phyloP scores from a whole-genome alignment of 2,797 vertebrate genomes.

The Nannoperca australis region DNA sequence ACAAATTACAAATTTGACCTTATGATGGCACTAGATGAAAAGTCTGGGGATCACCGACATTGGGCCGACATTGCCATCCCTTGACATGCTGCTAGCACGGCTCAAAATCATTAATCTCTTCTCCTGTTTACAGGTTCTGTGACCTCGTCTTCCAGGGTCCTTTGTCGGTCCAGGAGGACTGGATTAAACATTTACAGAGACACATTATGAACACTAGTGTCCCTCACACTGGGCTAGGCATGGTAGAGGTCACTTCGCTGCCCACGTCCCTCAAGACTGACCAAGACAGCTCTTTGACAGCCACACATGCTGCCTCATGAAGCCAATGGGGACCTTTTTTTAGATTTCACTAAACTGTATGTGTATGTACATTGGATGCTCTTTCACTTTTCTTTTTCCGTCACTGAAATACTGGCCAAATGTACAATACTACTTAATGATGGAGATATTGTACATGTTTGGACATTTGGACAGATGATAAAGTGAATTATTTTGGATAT shows the following conservation, averaged over 20 bases:
- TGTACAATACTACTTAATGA: slow-evolving; percentile 64
- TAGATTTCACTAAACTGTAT: slow-evolving; percentile 81
- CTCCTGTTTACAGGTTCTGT: slow-evolving; percentile 90
- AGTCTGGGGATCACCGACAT: not conserved
- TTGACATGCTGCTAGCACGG: not conserved
- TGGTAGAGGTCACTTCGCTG: slow-evolving; percentile 94
- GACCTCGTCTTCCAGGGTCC: slow-evolving; percentile 99
- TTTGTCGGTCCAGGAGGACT: slow-evolving; percentile 99
- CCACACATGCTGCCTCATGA: slow-evolving; percentile 93
- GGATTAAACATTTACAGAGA: slow-evolving; percentile 99
- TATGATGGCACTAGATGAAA: not conserved
- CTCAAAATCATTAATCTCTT: not conserved
- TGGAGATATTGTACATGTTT: slow-evolving; percentile 62
- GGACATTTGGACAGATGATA: slow-evolving; percentile 62
- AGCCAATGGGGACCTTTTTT: slow-evolving; percentile 77
- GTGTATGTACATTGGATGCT: slow-evolving; percentile 83
- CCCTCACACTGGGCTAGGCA: slow-evolving; percentile 96
- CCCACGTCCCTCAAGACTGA: slow-evolving; percentile 81
- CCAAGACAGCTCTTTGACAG: slow-evolving; percentile 83
- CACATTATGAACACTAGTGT: slow-evolving; percentile 99
- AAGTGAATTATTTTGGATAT: slow-evolving; percentile 76
- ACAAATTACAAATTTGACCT: too few species aligned
- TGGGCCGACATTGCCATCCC: not conserved
- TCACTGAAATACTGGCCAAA: slow-evolving; percentile 76
- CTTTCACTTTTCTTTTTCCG: slow-evolving; percentile 70